Evolutionary conservation across 2,797 vertebrate genomes (phyloP), one percentile per base, ranked within the genome.

Genomic region (Kryptolebias ocellatus): DNA sequence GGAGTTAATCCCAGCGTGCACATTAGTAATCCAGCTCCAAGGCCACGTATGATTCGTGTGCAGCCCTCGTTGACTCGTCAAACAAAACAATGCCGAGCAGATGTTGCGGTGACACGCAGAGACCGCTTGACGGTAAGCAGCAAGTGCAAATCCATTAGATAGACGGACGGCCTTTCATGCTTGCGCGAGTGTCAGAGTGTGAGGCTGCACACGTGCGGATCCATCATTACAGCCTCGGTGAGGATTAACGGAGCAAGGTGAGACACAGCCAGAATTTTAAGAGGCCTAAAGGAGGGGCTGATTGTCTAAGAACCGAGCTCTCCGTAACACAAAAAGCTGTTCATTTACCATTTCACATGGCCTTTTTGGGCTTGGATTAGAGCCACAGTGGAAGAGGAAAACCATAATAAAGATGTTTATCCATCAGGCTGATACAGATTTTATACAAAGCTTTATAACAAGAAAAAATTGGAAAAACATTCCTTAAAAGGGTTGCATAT

Each of bases 241-340:
- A 80, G 84, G 88, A 90, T 89, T 87, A 89, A 66, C 57, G 1
- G 51, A 64, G 80, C 73, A 86, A 90, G 83, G 89, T 90, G 90
- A 88, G 71, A 75, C 80, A 66, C 70, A 51, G 60, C 64, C 72
- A 70, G 79, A 89, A 86, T 86, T 80, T 87, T 78, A 84, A 86
- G 59, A 79, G 58, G 64, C 63, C 2, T 2, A 20, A 57, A 65
- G 79, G 85, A 79, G 70, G 83, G 67, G 69, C 57, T 16, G 71
- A 66, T 77, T 78, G 70, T 81, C 70, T 74, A 76, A 83, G 64
- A 70, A 72, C 60, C 0, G 51, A 80, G 76, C 64, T 74, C 58
- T 64, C 65, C n/a, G 29, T 51, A 46, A n/a, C 60, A 65, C 61
- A 62, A 80, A 83, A 83, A 74, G 49, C 57, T 76, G 56, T 66